Evolutionary conservation across 2,113 vertebrate genomes (phyloP), one percentile per base, ranked within the genome.

Genomic region (Tupaia tana): DNA sequence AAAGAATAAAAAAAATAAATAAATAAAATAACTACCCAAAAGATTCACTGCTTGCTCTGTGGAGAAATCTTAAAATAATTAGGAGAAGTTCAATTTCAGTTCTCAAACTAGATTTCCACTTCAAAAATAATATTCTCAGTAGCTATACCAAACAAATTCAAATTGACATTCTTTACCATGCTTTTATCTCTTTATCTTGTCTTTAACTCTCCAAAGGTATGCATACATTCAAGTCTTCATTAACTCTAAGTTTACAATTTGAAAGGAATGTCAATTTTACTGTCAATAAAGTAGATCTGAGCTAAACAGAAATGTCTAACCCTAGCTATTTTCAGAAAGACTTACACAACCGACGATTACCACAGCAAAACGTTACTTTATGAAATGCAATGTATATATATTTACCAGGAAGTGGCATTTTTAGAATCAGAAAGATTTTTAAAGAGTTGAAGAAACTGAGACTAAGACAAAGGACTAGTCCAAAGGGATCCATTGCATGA

Each of bases 11-110:
- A 56, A 89, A 22, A 54, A 54, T 56, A 31, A 22, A 34, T 43
- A 13, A 80, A 80, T 59, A 16, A 43, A 84, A 71, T 25, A 6
- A 85, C 24, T 74, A 82, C 31, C 67, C 54, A 19, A 61, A 73
- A 85, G 25, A 34, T 63, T n/a, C 18, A 52, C 52, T 70, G 43
- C 3, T 85, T 59, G 15, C 15, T 75, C 59, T 74, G n/a, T 8
- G 34, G 31, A 87, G 29, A 58, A 90, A 75, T 16, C 43, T 67
- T 70, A 20, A 59, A 84, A 69, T 14, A 64, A 18, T 52, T 94
- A 80, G 86, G 56, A 70, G n/a, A 87, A 75, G 29, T 31, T 81
- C 29, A 63, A n/a, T 86, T 97, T 66, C 80, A 86, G n/a, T 66
- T 84, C 63, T 81, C 63, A 81, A 82, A 79, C n/a, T 16, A 88